Conservation (phyloP, 2,797 vertebrate genomes). For the Enteromius unitaeniatus region DNA sequence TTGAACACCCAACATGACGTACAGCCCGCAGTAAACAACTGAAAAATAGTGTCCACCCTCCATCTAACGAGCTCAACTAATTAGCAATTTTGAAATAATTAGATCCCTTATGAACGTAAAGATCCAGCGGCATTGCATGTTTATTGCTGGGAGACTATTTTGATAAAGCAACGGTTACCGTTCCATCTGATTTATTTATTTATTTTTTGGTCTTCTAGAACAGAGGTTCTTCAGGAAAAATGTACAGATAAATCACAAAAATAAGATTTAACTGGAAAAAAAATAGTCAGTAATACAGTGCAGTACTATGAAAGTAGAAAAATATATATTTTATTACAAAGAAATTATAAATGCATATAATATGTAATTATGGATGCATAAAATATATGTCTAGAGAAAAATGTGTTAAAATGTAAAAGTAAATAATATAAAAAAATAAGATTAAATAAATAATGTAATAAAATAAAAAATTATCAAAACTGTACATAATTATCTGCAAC, state of each 20-base stretch:
- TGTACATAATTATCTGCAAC: not conserved
- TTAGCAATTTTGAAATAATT: slow-evolving; percentile 18
- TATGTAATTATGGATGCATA: not conserved
- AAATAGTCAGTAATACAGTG: not conserved
- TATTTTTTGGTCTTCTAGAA: not conserved
- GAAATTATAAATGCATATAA: not conserved
- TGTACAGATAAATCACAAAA: not conserved
- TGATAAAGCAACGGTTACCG: not conserved
- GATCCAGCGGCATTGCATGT: not conserved
- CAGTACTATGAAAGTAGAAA: not conserved
- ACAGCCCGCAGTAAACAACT: not conserved
- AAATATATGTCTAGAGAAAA: not conserved
- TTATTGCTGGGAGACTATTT: not conserved
- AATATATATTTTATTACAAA: not conserved
- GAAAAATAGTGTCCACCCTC: not conserved
- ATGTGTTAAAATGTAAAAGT: not conserved
- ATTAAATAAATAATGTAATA: not conserved
- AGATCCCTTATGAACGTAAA: slow-evolving; percentile 23
- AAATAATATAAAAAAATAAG: not conserved
- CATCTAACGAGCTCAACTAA: slow-evolving; percentile 2
- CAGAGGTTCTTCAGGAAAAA: not conserved
- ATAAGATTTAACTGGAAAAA: not conserved
- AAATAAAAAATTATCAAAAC: not conserved
- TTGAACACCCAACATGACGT: slow-evolving; percentile 6
- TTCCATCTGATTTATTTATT: not conserved